phyloP scores from a whole-genome alignment of 1,140 invertebrate species.

The Brachionus asplanchnoidis region DNA sequence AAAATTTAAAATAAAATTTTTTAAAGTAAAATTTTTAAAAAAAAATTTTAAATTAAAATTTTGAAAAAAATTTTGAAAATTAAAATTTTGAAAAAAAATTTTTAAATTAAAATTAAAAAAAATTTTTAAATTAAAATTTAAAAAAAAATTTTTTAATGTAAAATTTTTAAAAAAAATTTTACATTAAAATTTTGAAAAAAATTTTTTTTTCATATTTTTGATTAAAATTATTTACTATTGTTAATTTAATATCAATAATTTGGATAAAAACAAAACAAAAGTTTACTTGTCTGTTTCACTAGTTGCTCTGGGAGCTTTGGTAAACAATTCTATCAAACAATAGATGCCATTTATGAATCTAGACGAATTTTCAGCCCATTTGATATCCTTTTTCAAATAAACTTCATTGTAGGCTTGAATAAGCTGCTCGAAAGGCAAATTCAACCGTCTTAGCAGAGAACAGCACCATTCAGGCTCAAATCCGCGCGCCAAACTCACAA shows the following conservation, averaged over 20 bases:
- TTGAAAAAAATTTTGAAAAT: too few species aligned
- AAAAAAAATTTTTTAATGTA: too few species aligned
- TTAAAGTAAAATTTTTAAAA: too few species aligned
- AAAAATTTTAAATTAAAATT: too few species aligned
- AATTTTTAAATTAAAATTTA: too few species aligned
- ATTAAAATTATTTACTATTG: not conserved
- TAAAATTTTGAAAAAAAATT: too few species aligned
- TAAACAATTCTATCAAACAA: slow-evolving; percentile 29
- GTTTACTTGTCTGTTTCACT: slow-evolving; percentile 32
- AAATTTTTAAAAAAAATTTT: too few species aligned
- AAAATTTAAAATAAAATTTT: too few species aligned
- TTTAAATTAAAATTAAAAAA: too few species aligned
- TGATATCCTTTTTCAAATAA: slow-evolving; percentile 1
- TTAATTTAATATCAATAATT: too few species aligned
- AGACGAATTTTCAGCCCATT: slow-evolving; percentile 40
- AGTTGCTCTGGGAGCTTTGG: slow-evolving; percentile 27
- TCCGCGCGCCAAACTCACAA: slow-evolving; percentile 8
- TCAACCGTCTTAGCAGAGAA: not conserved
- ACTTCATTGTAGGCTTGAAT: slow-evolving; percentile 25
- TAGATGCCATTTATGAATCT: slow-evolving; percentile 14
- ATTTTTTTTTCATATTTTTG: not conserved
- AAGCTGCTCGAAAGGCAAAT: not conserved
- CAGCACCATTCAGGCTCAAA: slow-evolving; percentile 39
- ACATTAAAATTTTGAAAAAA: too few species aligned
- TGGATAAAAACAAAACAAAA: not conserved